A percentile compares a stretch with the other conserved stretches of the same genome.
Evolutionary conservation across 2,888 invertebrate genomes (phyloP).

Genomic region (Uropetala carovei): DNA sequence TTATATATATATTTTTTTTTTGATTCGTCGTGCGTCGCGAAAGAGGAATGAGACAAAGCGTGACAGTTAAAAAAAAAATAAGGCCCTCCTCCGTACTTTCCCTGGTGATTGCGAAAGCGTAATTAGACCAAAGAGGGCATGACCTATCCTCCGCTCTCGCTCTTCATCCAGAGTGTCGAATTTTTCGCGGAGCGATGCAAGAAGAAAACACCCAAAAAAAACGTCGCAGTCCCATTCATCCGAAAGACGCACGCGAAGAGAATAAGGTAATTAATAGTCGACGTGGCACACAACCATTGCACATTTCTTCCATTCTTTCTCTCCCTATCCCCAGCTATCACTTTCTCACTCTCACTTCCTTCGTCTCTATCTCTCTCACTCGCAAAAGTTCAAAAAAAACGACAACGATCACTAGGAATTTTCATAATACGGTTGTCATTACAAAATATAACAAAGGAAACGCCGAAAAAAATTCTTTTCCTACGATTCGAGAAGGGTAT

Average conservation of each 20-base stretch:
- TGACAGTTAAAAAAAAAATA: too few species aligned
- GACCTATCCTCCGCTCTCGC: not conserved
- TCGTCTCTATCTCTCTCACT: too few species aligned
- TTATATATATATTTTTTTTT: too few species aligned
- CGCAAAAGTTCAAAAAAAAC: conserved; percentile 2
- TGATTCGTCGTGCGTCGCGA: not conserved
- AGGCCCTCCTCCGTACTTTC: not conserved
- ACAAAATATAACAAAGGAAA: not conserved
- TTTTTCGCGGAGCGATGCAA: not conserved
- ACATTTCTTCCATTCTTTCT: not conserved
- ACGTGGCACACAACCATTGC: not conserved
- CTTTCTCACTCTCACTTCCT: not conserved
- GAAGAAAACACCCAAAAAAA: not conserved
- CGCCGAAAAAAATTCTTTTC: not conserved
- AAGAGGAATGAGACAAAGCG: not conserved
- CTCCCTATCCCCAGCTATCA: too few species aligned
- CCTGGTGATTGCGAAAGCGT: not conserved
- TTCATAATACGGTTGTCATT: not conserved
- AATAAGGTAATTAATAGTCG: not conserved
- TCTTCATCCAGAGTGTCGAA: not conserved
- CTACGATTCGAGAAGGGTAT: not conserved
- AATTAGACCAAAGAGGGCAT: not conserved
- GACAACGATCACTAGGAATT: not conserved
- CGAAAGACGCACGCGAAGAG: not conserved
- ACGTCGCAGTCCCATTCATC: not conserved